Conservation (phyloP, 1,140 invertebrate genomes). For the Chrysoperla carnea region DNA sequence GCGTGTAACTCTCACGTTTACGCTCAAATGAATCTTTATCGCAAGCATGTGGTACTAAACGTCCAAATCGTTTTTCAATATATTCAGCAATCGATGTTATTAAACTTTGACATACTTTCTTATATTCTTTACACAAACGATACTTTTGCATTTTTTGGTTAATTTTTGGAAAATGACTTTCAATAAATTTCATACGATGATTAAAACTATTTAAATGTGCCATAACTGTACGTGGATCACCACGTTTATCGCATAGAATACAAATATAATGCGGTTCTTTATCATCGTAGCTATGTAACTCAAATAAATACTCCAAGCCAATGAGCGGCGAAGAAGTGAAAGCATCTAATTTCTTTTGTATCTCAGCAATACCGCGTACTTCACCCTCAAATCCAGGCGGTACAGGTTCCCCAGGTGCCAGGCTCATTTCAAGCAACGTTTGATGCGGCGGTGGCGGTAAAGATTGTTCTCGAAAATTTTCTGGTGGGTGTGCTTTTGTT, state of each 20-base stretch:
- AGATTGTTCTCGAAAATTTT: neutral
- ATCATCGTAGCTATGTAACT: slow-evolving; percentile 39
- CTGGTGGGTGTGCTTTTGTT: neutral
- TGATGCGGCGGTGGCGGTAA: neutral
- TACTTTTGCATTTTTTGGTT: slow-evolving; percentile 6
- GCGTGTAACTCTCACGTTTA: slow-evolving; percentile 32
- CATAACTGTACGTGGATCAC: slow-evolving; percentile 53
- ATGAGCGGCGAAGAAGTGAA: slow-evolving; percentile 27
- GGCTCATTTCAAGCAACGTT: slow-evolving; percentile 12
- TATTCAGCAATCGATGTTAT: slow-evolving; percentile 33
- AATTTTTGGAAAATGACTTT: slow-evolving; percentile 31
- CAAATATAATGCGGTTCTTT: slow-evolving; percentile 53
- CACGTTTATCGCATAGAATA: slow-evolving; percentile 54
- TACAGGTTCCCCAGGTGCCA: slow-evolving; percentile 44
- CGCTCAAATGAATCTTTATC: slow-evolving; percentile 32
- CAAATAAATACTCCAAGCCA: slow-evolving; percentile 52
- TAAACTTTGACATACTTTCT: slow-evolving; percentile 22
- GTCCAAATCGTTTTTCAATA: slow-evolving; percentile 39
- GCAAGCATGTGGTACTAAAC: slow-evolving; percentile 33
- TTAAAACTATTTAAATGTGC: slow-evolving; percentile 54
- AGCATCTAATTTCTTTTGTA: slow-evolving; percentile 33
- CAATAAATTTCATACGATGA: slow-evolving; percentile 41
- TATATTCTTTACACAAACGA: neutral
- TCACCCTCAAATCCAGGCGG: slow-evolving; percentile 53
- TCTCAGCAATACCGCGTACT: slow-evolving; percentile 28